Evolutionary conservation across 2,797 vertebrate genomes (phyloP), one percentile per base, ranked within the genome.

Genomic region (Cryptoprocta ferox): DNA sequence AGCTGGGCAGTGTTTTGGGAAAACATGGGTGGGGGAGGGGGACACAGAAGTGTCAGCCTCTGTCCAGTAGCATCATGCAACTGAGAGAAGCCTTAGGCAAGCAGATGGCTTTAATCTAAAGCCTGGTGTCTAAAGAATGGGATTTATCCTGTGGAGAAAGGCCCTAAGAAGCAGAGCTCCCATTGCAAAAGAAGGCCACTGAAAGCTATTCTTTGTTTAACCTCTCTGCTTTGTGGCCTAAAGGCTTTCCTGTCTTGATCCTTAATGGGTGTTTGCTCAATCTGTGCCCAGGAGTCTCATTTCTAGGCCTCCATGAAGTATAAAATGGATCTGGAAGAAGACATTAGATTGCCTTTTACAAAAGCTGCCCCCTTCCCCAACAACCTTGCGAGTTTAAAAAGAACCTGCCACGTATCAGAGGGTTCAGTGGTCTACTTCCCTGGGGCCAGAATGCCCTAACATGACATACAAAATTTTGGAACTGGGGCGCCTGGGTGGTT

Each of bases 1-100:
- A 98, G 96, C 96, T 98, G 95, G 94, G 45, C n/a, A 87, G 79
- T 75, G 91, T 91, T 89, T 97, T 9, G 7, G 73, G 73, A 75
- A 15, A 83, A 70, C 70, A 16, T 19, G 56, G 37, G 65, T 88
- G 48, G 68, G 21, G 81, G 61, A 16, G 5, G 11, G 37, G 18
- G 37, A 79, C n/a, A 53, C 9, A 61, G 16, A 79, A 68, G 26
- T 89, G 68, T 95, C 70, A 96, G 79, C 75, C 68, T 95, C 88
- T 83, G 68, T 94, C 91, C 92, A 18, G 48, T 37, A 89, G 92
- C 68, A 71, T 91, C 92, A 32, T 76, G 90, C 10, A 2, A 82
- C 48, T 92, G 71, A 75, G 6, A 70, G 50, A 73, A 70, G 75
- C 61, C 88, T 21, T 53, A 26, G 32, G 91, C 50, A 37, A 63